Base-by-base conservation (phyloP, 1,140 invertebrate species). In the Drosophila repleta region DNA sequence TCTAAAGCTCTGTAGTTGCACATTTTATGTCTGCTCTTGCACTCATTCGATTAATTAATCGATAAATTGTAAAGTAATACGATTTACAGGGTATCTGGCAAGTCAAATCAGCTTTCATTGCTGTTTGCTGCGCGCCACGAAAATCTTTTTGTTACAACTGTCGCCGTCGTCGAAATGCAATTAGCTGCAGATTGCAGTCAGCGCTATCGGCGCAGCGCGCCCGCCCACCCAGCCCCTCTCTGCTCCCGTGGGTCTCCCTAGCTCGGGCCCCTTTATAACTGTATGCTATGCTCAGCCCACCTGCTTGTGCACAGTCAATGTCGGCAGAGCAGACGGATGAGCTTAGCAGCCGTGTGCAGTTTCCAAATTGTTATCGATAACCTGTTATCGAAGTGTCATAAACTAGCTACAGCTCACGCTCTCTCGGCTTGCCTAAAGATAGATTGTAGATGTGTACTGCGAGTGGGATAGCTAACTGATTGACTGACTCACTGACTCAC, bases 81-180 rank as follows among this genome's bases (percentile, higher is more conserved):
- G n/a, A 1, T 29, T 37, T 45, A 52, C 20, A 70, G 51, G 61
- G 60, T 70, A 70, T 64, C 15, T 21, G 29, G 51, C 46, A 10
- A 4, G 11, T 26, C 43, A 53, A 15, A 13, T 35, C 32, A 35
- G 32, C 11, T 39, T 26, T 13, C 5, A 1, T 15, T 15, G 1
- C 11, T 26, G n/a, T 56, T 21, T 26, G 43, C 46, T 62, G 51
- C 39, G 58, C 53, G 21, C 41, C 24, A 63, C 60, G 56, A 64
- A 71, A 65, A 65, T 71, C 68, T 71, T 71, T 51, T 43, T 65
- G 57, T 71, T 65, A 65, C 68, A 65, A 70, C 51, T 32, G 60
- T 49, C 67, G 41, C 32, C 11, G 57, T n/a, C 49, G 66, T 71
- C 62, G 46, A 71, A 71, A 57, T 65, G 62, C 62, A 71, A 71